Evolutionary conservation across 2,888 invertebrate genomes (phyloP), one percentile per base, ranked within the genome.

Genomic region (Hoplodrina blanda): DNA sequence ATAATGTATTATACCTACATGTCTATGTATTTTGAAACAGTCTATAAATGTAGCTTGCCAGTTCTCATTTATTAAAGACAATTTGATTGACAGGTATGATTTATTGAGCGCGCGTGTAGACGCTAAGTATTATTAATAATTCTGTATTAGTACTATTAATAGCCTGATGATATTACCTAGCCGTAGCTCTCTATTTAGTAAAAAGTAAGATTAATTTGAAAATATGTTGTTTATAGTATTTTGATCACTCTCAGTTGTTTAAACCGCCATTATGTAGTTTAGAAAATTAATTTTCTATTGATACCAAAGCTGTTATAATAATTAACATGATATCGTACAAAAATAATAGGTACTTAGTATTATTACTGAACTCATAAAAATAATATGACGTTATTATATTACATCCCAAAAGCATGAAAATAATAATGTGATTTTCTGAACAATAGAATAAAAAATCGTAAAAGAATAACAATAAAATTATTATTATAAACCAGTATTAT

Each of bases 301-400:
- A 82, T 74, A 78, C 82, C 84, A 82, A 83, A 82, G 81, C 70
- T 50, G 62, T 66, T 44, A 67, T 52, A 57, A 19, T 63, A 61
- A 63, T 50, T 33, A 70, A 53, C 25, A 52, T 60, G 62, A 46
- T 46, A 11, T 37, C 37, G 3, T 62, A 37, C 17, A n/a, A n/a
- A 49, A 8, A 33, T 17, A 50, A n/a, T n/a, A 13, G 7, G 6
- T 46, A n/a, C n/a, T n/a, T n/a, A 20, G 20, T 50, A 50, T 54
- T 30, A 49, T 46, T 15, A 71, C 5, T 30, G 1, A n/a, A 50
- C 1, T 46, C 19, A 5, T 2, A 3, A 56, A 17, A 15, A 50
- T 30, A 13, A 8, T 49, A n/a, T 13, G 19, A 41, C 25, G 17
- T 49, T 17, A 33, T 50, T 6, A 46, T 8, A 37, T 37, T 8